A percentile compares a stretch with the other conserved stretches of the same genome.
These are phyloP conservation scores for Apomyelois bistriatella DNA, from an alignment of 2,888 invertebrate genomes.

Conservation along the genomic window DNA sequence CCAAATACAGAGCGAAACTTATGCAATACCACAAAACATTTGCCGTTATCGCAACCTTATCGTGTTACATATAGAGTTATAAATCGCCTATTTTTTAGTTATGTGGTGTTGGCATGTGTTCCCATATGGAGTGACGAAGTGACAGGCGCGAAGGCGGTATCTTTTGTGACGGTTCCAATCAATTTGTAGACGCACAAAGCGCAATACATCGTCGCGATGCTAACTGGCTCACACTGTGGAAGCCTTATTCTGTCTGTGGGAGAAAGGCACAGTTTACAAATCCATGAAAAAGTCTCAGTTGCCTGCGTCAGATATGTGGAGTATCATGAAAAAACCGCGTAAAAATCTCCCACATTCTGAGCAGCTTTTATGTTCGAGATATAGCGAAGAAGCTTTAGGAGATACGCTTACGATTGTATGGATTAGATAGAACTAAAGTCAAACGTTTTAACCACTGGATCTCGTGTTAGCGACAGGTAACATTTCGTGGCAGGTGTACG, in stretches of 20 bases:
- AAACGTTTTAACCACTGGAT: too few relatives aligned
- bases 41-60: background rate
- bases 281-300: too few relatives aligned
- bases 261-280: background rate
- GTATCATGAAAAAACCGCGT: too few relatives aligned
- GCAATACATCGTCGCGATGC: conserved; percentile 62
- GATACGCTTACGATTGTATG: too few relatives aligned
- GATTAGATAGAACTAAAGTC: too few relatives aligned
- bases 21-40: background rate
- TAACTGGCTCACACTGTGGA: conserved; percentile 58
- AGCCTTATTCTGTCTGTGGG: conserved; percentile 41
- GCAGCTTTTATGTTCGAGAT: too few relatives aligned
- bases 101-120: background rate
- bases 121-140: conserved; percentile 62
- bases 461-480: too few relatives aligned
- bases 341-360: too few relatives aligned
- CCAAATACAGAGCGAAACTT: conserved; percentile 6
- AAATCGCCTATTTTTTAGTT: background rate
- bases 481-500: too few relatives aligned
- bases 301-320: too few relatives aligned
- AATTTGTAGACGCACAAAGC: conserved; percentile 73
- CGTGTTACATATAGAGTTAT: background rate
- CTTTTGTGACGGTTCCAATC: conserved; percentile 66
- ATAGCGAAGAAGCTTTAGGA: too few relatives aligned
- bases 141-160: conserved; percentile 67